Percentiles rank a stretch among this genome's conserved stretches.
These are phyloP conservation scores for Pollenia labialis DNA, from an alignment of 2,888 invertebrate genomes.

Conservation along the genomic window DNA sequence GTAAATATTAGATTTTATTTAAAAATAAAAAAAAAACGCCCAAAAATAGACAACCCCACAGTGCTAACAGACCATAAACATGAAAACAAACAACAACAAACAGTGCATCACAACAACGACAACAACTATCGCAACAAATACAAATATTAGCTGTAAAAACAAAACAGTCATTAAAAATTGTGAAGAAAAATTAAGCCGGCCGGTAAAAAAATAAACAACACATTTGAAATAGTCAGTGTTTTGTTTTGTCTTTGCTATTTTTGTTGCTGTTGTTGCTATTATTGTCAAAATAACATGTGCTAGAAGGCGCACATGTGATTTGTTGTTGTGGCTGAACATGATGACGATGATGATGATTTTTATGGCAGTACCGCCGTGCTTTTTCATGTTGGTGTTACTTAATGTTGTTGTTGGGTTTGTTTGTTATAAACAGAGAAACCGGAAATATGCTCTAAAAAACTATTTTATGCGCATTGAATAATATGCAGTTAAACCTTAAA, in stretches of 20 bases:
- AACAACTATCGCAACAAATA: not conserved
- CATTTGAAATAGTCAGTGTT: slow-evolving; percentile 37
- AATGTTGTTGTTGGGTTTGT: not conserved
- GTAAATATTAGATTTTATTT: not conserved
- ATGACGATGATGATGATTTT: slow-evolving; percentile 33
- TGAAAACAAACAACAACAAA: slow-evolving; percentile 27
- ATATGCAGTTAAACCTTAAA: too few relatives aligned
- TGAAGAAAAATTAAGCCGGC: slow-evolving; percentile 58
- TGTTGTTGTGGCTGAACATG: slow-evolving; percentile 9
- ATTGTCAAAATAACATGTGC: slow-evolving; percentile 65
- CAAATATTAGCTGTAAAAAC: not conserved
- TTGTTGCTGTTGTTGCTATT: slow-evolving; percentile 31
- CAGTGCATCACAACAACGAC: not conserved
- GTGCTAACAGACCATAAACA: slow-evolving; percentile 53
- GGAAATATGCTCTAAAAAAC: too few relatives aligned
- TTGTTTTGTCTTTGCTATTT: slow-evolving; percentile 11
- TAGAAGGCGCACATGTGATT: slow-evolving; percentile 61
- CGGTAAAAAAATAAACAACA: slow-evolving; percentile 61
- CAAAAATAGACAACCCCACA: slow-evolving; percentile 65
- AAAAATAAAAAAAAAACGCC: slow-evolving; percentile 25
- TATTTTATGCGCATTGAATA: too few relatives aligned
- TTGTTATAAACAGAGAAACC: too few relatives aligned
- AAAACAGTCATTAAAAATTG: slow-evolving; percentile 10
- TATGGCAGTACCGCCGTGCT: slow-evolving; percentile 19
- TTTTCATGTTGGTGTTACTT: slow-evolving; percentile 33